phyloP scores from a whole-genome alignment of 2,113 vertebrate genomes.

The Coptodon bakossiorum region DNA sequence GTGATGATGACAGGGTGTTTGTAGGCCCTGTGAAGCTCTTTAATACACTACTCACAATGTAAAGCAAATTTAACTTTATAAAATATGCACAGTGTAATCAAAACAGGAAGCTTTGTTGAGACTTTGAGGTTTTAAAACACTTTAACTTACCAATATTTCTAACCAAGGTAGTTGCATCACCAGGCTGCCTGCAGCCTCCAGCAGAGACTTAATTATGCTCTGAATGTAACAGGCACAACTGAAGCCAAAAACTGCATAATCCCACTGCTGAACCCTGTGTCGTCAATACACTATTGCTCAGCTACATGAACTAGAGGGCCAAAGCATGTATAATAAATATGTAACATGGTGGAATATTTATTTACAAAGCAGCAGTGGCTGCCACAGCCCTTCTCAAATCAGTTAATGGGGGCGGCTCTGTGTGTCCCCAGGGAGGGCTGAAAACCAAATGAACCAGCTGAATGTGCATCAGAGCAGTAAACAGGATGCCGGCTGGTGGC shows the following conservation, averaged over 20 bases:
- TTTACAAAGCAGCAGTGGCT: constrained; percentile 11
- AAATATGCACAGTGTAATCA: neutral
- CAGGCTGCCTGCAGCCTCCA: neutral
- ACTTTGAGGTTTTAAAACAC: neutral
- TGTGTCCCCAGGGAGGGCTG: constrained; percentile 21
- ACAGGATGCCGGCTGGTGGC: constrained; percentile 37
- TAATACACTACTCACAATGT: neutral
- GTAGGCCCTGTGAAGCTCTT: neutral
- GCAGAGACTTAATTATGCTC: neutral
- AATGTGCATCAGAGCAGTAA: constrained; percentile 42
- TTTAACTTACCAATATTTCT: neutral
- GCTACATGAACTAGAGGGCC: neutral
- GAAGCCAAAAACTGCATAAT: neutral
- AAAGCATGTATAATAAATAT: constrained; percentile 9
- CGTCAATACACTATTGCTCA: neutral
- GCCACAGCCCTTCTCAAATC: constrained; percentile 22
- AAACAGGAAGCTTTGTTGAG: neutral
- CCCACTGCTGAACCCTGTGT: neutral
- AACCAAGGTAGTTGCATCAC: neutral
- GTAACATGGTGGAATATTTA: constrained; percentile 19
- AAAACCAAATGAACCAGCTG: constrained; percentile 46
- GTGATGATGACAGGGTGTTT: neutral
- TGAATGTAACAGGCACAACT: neutral
- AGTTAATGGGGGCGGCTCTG: constrained; percentile 42
- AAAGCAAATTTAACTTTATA: neutral